Evolutionary conservation across 1,140 invertebrate species (phyloP).

Genomic region (Trichonephila clavipes): DNA sequence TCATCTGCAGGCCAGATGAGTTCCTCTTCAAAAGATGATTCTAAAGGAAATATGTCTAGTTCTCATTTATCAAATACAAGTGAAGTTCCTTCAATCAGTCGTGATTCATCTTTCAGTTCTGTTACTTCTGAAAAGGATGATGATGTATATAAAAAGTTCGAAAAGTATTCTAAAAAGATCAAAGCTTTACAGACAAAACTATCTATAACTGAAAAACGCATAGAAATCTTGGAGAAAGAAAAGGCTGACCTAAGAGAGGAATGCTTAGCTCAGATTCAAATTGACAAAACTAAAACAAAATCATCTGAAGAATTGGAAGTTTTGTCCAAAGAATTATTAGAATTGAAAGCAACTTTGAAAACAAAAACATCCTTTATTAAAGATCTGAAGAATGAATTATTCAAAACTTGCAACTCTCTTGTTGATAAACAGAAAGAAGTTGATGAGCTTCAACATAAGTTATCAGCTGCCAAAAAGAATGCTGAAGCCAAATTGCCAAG

Average conservation of each 20-base stretch:
- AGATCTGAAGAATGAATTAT: constrained; percentile 60
- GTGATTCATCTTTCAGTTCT: constrained; percentile 3
- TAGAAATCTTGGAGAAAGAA: constrained; percentile 55
- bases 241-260: constrained; percentile 57
- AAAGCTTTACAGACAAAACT: constrained; percentile 58
- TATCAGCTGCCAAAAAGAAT: not conserved
- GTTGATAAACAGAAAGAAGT: constrained; percentile 58
- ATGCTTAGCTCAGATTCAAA: not conserved
- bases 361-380: constrained; percentile 51
- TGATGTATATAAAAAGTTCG: not conserved
- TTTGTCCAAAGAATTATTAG: constrained; percentile 17
- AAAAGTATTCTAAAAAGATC: not conserved
- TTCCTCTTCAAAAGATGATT: not conserved
- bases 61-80: too few relatives aligned
- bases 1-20: not conserved
- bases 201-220: not conserved
- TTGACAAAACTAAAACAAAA: not conserved
- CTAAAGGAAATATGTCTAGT: not conserved
- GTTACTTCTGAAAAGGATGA: not conserved
- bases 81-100: not conserved
- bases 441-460: constrained; percentile 33
- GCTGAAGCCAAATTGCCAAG: too few relatives aligned
- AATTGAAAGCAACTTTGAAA: constrained; percentile 54
- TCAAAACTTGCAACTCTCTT: constrained; percentile 46
- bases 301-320: not conserved